Conservation (phyloP, 1,140 invertebrate genomes). For the Hypothenemus hampei region DNA sequence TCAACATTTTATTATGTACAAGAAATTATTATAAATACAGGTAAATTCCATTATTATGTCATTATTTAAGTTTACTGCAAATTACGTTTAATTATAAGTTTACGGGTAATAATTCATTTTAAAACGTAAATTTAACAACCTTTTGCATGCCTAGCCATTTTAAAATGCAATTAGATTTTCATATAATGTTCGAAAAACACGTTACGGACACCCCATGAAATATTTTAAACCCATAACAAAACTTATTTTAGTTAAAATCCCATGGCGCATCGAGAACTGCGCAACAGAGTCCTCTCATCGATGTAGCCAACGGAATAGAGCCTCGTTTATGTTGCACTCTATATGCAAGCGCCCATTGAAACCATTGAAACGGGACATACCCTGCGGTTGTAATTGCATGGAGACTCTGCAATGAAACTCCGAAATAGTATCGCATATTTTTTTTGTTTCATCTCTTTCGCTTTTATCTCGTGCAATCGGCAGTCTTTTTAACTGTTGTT, state of each 20-base stretch:
- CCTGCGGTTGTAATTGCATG: constrained; percentile 23
- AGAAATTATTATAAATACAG: constrained; percentile 5
- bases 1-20: neutral
- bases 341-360: constrained; percentile 28
- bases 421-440: constrained; percentile 11
- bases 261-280: neutral
- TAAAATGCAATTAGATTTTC: constrained; percentile 12
- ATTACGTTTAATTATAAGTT: constrained; percentile 22
- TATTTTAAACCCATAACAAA: neutral
- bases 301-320: constrained; percentile 12
- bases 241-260: neutral
- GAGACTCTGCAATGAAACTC: constrained; percentile 7
- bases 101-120: constrained; percentile 21
- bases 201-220: neutral
- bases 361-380: constrained; percentile 20
- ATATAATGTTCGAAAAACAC: neutral
- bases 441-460: neutral
- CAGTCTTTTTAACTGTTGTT: constrained; percentile 24
- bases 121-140: constrained; percentile 16
- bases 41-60: constrained; percentile 9
- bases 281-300: constrained; percentile 7
- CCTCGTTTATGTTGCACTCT: constrained; percentile 28
- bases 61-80: constrained; percentile 15
- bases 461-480: constrained; percentile 10
- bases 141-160: constrained; percentile 10